Conservation (phyloP, 2,797 vertebrate species). For the Chrysocyon brachyurus region DNA sequence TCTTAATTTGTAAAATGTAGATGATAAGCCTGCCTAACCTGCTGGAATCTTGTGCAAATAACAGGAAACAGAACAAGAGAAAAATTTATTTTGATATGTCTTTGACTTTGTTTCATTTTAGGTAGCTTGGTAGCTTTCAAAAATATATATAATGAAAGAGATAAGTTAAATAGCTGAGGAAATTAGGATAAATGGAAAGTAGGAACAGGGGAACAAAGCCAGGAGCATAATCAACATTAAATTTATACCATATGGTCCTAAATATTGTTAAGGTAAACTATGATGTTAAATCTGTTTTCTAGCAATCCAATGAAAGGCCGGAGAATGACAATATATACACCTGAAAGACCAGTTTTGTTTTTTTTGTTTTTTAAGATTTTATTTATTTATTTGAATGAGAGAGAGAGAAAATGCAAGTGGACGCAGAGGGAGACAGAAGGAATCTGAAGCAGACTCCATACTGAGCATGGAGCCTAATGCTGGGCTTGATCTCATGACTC, state of each 20-base stretch:
- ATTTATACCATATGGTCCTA: background rate
- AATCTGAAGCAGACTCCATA: no score
- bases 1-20: background rate
- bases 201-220: background rate
- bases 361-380: no score
- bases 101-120: constrained; percentile 32
- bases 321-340: background rate
- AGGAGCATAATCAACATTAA: constrained; percentile 16
- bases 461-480: no score
- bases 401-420: no score
- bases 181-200: constrained; percentile 22
- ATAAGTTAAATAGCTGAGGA: background rate
- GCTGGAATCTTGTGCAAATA: background rate
- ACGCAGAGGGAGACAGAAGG: no score
- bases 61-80: background rate
- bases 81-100: background rate
- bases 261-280: background rate
- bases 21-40: background rate
- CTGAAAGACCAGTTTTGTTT: background rate
- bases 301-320: background rate
- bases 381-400: no score
- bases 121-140: constrained; percentile 6
- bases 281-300: background rate
- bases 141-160: constrained; percentile 5
- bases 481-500: no score